Percentiles rank a stretch among this genome's conserved stretches.
phyloP scores from a whole-genome alignment of 2,113 vertebrate species.

The Prietella phreatophila region DNA sequence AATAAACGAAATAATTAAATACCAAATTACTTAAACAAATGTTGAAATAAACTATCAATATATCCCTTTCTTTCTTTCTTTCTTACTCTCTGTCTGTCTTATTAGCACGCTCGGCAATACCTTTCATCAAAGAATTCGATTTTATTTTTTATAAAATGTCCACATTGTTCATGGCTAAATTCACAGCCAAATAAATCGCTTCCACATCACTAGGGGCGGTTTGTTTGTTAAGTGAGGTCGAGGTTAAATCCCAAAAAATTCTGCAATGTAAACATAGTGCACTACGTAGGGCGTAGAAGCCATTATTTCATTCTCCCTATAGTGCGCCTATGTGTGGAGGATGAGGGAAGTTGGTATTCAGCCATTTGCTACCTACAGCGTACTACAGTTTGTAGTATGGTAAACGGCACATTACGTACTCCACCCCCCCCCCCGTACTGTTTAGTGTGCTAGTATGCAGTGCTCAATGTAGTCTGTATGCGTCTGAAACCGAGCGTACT shows the following conservation, averaged over 20 bases:
- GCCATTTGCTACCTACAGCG: not conserved
- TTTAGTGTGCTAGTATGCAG: not conserved
- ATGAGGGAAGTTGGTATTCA: not conserved
- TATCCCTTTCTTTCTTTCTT: not conserved
- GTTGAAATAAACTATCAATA: too few relatives aligned
- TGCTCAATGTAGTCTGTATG: too few relatives aligned
- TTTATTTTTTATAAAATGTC: not conserved
- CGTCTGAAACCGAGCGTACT: not conserved
- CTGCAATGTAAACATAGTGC: not conserved
- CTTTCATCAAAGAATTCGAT: not conserved
- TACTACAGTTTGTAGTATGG: not conserved
- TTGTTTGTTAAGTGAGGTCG: too few relatives aligned
- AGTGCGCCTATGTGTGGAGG: too few relatives aligned
- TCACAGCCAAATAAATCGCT: not conserved
- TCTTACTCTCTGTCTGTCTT: not conserved
- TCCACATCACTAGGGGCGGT: not conserved
- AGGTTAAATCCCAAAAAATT: not conserved
- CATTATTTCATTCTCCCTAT: not conserved
- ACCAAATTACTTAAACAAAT: too few relatives aligned
- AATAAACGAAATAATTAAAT: too few relatives aligned
- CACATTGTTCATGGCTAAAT: not conserved
- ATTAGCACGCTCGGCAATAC: too few relatives aligned
- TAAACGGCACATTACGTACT: too few relatives aligned
- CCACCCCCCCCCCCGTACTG: not conserved
- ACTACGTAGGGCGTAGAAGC: not conserved